Conservation (phyloP, 2,113 vertebrate genomes). For the Gallinago undulata region DNA sequence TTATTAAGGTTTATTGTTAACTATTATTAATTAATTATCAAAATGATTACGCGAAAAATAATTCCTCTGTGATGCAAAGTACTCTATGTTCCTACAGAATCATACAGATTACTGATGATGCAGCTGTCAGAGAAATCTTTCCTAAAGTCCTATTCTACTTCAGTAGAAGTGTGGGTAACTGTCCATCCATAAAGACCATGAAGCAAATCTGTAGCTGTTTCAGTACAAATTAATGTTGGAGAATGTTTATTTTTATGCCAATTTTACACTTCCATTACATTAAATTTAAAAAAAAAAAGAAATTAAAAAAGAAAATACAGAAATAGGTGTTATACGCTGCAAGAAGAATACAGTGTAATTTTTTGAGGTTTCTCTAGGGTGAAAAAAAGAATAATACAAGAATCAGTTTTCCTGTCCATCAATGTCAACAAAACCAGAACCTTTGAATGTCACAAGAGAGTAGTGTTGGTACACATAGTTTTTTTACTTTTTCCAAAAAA, state of each 20-base stretch:
- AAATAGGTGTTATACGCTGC: background rate
- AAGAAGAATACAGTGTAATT: background rate
- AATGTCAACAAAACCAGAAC: background rate
- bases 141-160: background rate
- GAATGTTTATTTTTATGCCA: background rate
- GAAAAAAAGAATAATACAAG: background rate
- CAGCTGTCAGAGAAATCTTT: background rate
- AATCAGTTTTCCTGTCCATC: background rate
- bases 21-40: background rate
- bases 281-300: background rate
- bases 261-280: background rate
- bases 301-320: fast-evolving
- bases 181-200: background rate
- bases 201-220: background rate
- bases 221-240: background rate
- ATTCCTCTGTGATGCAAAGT: background rate
- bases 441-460: background rate
- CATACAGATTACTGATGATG: background rate
- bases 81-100: background rate
- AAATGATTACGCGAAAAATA: background rate
- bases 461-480: background rate
- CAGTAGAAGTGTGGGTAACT: background rate
- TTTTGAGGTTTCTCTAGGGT: background rate
- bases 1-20: background rate
- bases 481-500: background rate